Evolutionary conservation across 1,140 invertebrate genomes (phyloP), one percentile per base, ranked within the genome.

Genomic region (Drosophila mauritiana): DNA sequence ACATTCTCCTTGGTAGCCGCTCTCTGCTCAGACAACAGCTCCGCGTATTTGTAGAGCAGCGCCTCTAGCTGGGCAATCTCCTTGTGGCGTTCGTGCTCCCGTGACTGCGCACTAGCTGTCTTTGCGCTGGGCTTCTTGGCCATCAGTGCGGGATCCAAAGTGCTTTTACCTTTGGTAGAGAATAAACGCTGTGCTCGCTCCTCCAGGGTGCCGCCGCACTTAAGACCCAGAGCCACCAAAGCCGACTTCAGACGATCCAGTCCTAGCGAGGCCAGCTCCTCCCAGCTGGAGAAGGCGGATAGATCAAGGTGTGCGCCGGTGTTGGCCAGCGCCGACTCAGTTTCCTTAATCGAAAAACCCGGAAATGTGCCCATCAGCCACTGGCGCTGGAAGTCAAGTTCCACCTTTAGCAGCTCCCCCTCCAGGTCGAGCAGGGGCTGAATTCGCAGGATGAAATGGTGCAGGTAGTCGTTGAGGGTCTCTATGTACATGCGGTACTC

Each of bases 181-280:
- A 99, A 99, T 58, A 99, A 94, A 88, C 99, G 94, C 91, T 99
- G 97, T 4, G 99, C 99, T 81, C 99, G 94, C 93, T 99, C 98
- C 93, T 99, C 98, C 17, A 99, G 93, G 17, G 98, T 99, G 4
- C 98, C 99, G 62, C 99, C 99, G 94, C 99, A 99, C 93, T 99
- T 99, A 0, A 99, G 93, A 1, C 98, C 97, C n/a, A 99, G 92
- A 5, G 98, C 99, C 95, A 99, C 97, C 1, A 99, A 93, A 10
- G 98, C 99, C 13, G 98, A 98, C 92, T 99, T 99, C 2, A 99
- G 94, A 91, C 99, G 95, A 94, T 99, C 99, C 72, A 99, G 93
- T 42, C 99, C 99, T 6, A 99, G 93, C 7, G 98, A 99, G 3
- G 98, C 98, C 63, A 99, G 93, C 93, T 99, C 99, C 93, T 99